Base-by-base conservation (phyloP, 2,113 vertebrate genomes). In the Stigmatopora nigra region DNA sequence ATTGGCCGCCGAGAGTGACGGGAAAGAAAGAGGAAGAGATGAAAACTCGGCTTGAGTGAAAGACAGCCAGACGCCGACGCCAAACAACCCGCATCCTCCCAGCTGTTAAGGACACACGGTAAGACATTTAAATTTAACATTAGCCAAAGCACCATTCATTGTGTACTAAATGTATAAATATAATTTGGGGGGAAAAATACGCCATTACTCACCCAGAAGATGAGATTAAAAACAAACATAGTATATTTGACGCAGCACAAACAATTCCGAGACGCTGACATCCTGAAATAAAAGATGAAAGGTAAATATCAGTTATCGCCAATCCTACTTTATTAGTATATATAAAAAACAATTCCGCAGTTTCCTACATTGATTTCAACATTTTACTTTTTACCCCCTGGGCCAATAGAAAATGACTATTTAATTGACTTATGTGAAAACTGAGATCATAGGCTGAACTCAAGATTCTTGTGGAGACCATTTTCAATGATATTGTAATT, bases 151-250 rank as follows among this genome's bases (percentile, higher is more conserved):
- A 73, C 31, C 48, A 36, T 8, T 2, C 14, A 49, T 8, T 3
- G 5, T 13, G 20, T 11, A 41, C 5, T 6, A 16, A 5, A n/a
- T 53, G n/a, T 19, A 19, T 12, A 9, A 22, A 22, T 7, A 4
- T 47, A 35, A n/a, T 17, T 36, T 35, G 17, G 7, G 9, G 9
- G 10, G 19, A 10, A 68, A 41, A 41, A 41, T 41, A 41, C 1
- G 9, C 38, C 38, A 41, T 41, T 74, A 90, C 92, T 89, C 22
- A 94, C 92, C 92, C 92, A 93, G 83, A 94, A 94, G 82, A 93
- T 88, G 75, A 94, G 91, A 78, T 93, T 94, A 71, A 94, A 93
- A 81, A 93, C 74, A 73, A 93, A 92, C 90, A 93, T 91, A 69
- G 91, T 75, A 68, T 92, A 92, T 76, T 93, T 93, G 75, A 92